phyloP scores from a whole-genome alignment of 2,888 invertebrate genomes.

The Celastrina argiolus region DNA sequence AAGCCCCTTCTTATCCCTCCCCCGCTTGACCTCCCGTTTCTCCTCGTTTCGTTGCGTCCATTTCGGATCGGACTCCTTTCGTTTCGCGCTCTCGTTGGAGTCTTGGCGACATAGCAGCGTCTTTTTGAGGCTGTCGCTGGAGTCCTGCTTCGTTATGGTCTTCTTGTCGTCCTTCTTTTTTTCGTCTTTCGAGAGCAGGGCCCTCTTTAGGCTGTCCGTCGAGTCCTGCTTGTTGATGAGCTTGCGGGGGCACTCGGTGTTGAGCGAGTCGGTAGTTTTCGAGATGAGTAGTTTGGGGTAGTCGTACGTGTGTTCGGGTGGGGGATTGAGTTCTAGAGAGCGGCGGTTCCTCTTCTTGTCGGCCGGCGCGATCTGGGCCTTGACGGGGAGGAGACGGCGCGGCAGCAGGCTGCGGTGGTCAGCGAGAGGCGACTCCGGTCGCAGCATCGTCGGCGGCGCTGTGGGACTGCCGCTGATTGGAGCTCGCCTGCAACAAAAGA shows the following conservation, averaged over 20 bases:
- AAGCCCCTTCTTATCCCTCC: conserved; percentile 65
- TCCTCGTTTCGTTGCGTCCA: conserved; percentile 54
- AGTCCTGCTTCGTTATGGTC: conserved; percentile 61
- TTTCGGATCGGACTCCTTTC: conserved; percentile 59
- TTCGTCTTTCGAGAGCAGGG: conserved; percentile 63
- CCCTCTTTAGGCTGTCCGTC: conserved; percentile 64
- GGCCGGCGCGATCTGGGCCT: conserved; percentile 67
- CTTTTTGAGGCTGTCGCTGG: conserved; percentile 67
- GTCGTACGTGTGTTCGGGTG: conserved; percentile 61
- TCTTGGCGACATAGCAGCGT: conserved; percentile 62
- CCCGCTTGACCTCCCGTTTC: conserved; percentile 60
- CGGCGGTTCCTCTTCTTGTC: conserved; percentile 69
- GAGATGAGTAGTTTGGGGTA: conserved; percentile 72
- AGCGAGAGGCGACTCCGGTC: conserved; percentile 75
- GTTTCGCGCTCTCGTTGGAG: conserved; percentile 65
- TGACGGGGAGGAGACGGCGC: conserved; percentile 65
- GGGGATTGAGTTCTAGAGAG: conserved; percentile 70
- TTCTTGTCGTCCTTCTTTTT: conserved; percentile 65
- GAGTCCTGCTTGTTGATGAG: conserved; percentile 69
- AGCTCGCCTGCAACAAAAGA: conserved; percentile 53
- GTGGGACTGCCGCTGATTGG: conserved; percentile 51
- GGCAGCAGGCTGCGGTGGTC: conserved; percentile 73
- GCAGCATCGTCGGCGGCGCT: conserved; percentile 68
- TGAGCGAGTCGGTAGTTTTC: conserved; percentile 70
- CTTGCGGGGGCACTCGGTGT: conserved; percentile 69